Evolutionary conservation across 2,888 invertebrate genomes (phyloP).

Genomic region (Drosophila cognata): DNA sequence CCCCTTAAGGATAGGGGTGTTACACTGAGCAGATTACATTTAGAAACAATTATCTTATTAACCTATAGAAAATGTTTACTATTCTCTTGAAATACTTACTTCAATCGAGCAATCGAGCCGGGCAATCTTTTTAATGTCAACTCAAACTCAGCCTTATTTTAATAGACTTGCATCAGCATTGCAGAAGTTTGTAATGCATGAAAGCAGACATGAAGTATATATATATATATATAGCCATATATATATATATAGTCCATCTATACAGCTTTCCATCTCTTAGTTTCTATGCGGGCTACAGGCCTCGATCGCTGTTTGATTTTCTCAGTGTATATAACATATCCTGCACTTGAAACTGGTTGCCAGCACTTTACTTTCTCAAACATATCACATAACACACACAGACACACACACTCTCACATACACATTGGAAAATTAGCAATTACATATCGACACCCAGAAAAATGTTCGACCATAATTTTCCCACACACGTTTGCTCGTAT

Average conservation of each 20-base stretch:
- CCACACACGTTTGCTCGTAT: conserved; percentile 74
- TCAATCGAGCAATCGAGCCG: background rate
- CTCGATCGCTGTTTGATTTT: background rate
- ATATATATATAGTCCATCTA: background rate
- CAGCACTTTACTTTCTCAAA: conserved; percentile 51
- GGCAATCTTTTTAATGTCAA: background rate
- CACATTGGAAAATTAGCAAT: conserved; percentile 64
- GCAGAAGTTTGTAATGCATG: background rate
- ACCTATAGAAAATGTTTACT: background rate
- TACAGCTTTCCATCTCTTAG: background rate
- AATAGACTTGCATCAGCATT: background rate
- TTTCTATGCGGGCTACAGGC: background rate
- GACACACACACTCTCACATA: background rate
- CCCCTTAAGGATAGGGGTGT: conserved; percentile 33
- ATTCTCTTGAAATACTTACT: background rate
- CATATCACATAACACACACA: conserved; percentile 63
- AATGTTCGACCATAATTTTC: conserved; percentile 54
- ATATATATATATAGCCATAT: background rate
- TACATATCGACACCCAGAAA: conserved; percentile 72
- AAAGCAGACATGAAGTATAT: background rate
- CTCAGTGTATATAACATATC: conserved; percentile 29
- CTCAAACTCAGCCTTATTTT: background rate
- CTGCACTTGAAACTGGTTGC: conserved; percentile 46
- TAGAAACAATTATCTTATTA: background rate
- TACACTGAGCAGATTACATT: conserved; percentile 16